These are phyloP conservation scores for Adineta ricciae DNA, from an alignment of 2,888 invertebrate species.

Conservation along the genomic window DNA sequence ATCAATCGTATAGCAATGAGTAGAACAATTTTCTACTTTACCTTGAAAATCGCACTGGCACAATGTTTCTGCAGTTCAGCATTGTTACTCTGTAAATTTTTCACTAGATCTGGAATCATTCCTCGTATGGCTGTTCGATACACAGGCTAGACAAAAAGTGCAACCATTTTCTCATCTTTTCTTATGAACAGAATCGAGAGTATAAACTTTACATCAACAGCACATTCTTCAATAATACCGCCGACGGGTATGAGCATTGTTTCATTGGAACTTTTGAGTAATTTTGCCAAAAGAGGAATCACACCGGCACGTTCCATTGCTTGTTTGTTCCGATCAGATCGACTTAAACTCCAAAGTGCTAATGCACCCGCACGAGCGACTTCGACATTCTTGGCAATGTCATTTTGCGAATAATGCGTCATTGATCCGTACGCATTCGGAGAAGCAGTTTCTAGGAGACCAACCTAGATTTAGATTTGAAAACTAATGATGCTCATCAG, in stretches of 20 bases:
- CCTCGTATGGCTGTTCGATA: constrained; percentile 68
- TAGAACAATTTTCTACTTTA: constrained; percentile 33
- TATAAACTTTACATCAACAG: constrained; percentile 50
- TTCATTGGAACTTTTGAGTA: constrained; percentile 70
- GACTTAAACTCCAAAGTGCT: constrained; percentile 76
- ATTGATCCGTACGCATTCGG: background rate
- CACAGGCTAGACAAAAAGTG: constrained; percentile 38
- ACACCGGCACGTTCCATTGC: constrained; percentile 53
- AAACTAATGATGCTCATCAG: background rate
- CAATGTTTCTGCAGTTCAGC: constrained; percentile 70
- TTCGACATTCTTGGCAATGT: constrained; percentile 45
- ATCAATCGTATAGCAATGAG: too few relatives aligned
- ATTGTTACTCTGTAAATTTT: constrained; percentile 64
- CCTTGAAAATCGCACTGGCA: constrained; percentile 75
- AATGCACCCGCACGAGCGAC: constrained; percentile 57
- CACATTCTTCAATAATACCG: constrained; percentile 74
- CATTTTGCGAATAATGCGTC: constrained; percentile 27
- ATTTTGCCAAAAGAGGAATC: constrained; percentile 59
- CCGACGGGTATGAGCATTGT: constrained; percentile 76
- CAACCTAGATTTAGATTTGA: background rate
- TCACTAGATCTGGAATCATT: constrained; percentile 75
- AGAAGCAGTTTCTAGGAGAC: background rate
- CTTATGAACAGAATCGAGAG: background rate
- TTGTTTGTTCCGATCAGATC: constrained; percentile 68
- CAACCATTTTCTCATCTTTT: background rate